phyloP scores from a whole-genome alignment of 2,797 vertebrate species.

The Typhlichthys eigenmanni region DNA sequence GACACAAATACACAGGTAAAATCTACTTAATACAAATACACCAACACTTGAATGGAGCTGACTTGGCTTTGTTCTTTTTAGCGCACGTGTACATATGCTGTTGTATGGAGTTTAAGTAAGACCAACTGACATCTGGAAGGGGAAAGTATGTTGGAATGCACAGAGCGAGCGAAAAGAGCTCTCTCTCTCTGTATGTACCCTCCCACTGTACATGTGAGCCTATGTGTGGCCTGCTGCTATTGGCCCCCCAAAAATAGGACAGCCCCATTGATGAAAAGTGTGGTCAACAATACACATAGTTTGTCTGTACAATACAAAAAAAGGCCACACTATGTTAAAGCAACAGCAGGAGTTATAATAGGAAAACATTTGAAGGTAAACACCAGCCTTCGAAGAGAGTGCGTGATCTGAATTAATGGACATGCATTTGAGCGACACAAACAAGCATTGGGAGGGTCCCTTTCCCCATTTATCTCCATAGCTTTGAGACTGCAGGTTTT shows the following conservation, averaged over 20 bases:
- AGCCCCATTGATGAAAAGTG: too few species aligned
- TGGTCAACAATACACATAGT: too few species aligned
- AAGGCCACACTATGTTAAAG: conserved; percentile 7
- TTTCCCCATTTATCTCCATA: conserved; percentile 7
- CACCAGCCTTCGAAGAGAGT: neutral
- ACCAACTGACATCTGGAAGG: conserved; percentile 4
- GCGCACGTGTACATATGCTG: too few species aligned
- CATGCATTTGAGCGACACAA: neutral
- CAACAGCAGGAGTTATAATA: conserved; percentile 13
- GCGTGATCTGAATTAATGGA: neutral
- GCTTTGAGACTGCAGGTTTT: conserved; percentile 9
- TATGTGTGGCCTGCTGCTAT: conserved; percentile 1
- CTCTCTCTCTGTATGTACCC: neutral
- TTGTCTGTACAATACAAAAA: conserved; percentile 12
- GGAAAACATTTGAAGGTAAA: conserved; percentile 29
- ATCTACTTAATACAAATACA: too few species aligned
- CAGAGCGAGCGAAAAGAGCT: neutral
- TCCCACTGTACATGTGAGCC: neutral
- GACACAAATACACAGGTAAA: too few species aligned
- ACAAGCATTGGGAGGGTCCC: conserved; percentile 8
- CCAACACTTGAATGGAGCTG: too few species aligned
- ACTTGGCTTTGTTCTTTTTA: too few species aligned
- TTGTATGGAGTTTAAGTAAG: neutral
- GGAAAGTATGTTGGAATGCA: neutral
- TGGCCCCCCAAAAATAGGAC: neutral